Evolutionary conservation across 2,113 vertebrate genomes (phyloP).

Genomic region (Chaenogobius annularis): DNA sequence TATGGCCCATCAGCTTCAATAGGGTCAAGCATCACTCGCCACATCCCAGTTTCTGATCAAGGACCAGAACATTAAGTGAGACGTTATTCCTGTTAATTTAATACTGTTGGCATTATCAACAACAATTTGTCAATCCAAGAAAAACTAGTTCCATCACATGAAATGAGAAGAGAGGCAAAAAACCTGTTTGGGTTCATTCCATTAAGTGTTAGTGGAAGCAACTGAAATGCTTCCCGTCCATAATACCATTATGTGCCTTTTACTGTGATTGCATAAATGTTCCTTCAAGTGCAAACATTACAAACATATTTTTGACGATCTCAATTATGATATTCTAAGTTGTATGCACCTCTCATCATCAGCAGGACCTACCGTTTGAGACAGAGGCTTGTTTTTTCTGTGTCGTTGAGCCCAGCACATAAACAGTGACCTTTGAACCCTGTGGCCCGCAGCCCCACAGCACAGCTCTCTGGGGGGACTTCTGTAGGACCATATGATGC

Average conservation of each 20-base stretch:
- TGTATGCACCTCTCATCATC: not conserved
- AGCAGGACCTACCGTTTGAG: conserved; percentile 47
- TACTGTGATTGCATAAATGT: too few relatives aligned
- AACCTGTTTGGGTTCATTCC: not conserved
- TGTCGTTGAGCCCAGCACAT: conserved; percentile 31
- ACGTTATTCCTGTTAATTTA: too few relatives aligned
- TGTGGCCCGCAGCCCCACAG: conserved; percentile 83
- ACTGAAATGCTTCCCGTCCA: too few relatives aligned
- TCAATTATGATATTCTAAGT: not conserved
- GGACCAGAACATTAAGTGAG: not conserved
- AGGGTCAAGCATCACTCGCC: conserved; percentile 81
- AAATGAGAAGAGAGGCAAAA: not conserved
- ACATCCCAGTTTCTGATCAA: conserved; percentile 60
- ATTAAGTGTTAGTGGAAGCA: too few relatives aligned
- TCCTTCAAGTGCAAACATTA: not conserved
- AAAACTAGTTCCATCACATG: not conserved
- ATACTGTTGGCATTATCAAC: too few relatives aligned
- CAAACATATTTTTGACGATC: not conserved
- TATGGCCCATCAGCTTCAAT: conserved; percentile 85
- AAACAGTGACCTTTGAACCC: conserved; percentile 64
- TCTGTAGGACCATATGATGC: conserved; percentile 89
- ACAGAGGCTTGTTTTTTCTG: conserved; percentile 35
- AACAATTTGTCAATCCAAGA: too few relatives aligned
- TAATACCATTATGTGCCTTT: too few relatives aligned
- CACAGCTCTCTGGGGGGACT: conserved; percentile 79